These are phyloP conservation scores for Petrophora chlorosata DNA, from an alignment of 2,888 invertebrate species.

Conservation along the genomic window DNA sequence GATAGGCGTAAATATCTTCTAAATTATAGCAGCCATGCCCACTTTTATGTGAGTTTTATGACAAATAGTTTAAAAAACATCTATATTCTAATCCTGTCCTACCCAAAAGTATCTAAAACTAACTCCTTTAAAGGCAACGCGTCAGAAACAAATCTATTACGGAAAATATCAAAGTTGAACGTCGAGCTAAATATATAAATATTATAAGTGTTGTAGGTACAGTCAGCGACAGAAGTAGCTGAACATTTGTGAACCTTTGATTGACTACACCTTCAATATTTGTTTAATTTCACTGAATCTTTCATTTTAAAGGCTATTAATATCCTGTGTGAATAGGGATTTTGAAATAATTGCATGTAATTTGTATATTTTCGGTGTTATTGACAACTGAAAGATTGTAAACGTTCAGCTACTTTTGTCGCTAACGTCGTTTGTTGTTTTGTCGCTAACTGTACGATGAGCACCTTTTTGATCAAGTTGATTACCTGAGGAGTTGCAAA, in stretches of 20 bases:
- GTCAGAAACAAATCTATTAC: slow-evolving; percentile 1
- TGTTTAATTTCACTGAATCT: no score
- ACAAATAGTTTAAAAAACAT: slow-evolving; percentile 1
- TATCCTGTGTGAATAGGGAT: no score
- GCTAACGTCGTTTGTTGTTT: no score
- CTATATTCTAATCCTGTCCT: slow-evolving; percentile 4
- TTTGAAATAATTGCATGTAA: no score
- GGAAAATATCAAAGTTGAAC: slow-evolving; percentile 30
- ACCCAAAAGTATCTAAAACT: slow-evolving; percentile 5
- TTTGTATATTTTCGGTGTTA: no score
- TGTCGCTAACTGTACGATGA: no score
- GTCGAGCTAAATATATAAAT: slow-evolving; percentile 11
- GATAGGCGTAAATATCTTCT: not conserved
- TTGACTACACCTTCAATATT: no score
- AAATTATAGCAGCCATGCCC: slow-evolving; percentile 2
- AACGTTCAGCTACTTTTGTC: no score
- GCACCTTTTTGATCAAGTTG: slow-evolving; percentile 49
- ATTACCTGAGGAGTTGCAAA: slow-evolving; percentile 42
- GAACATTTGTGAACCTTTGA: no score
- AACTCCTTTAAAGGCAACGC: slow-evolving; percentile 12
- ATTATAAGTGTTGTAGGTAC: slow-evolving; percentile 23
- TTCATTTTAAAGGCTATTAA: no score
- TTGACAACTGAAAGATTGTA: no score
- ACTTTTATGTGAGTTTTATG: slow-evolving; percentile 1
- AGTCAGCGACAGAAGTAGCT: no score